phyloP scores from a whole-genome alignment of 2,888 invertebrate species.

The Esperia sulphurella region DNA sequence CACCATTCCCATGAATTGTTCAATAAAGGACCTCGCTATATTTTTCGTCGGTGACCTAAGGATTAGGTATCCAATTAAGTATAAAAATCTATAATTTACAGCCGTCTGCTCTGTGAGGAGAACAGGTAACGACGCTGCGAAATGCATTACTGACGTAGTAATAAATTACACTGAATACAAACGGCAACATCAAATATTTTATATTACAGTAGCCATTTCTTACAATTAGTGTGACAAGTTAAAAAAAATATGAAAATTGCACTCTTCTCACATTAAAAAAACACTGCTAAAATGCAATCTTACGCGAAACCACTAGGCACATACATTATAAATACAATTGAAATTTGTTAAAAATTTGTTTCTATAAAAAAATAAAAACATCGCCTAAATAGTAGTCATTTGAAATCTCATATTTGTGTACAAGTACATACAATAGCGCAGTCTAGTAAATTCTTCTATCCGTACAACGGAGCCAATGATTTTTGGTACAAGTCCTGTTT shows the following conservation, averaged over 20 bases:
- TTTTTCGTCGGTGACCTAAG: no score
- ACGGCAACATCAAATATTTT: background rate
- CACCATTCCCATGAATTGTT: no score
- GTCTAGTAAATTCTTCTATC: conserved; percentile 43
- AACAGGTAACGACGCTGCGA: no score
- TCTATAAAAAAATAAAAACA: conserved; percentile 52
- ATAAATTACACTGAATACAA: background rate
- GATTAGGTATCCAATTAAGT: no score
- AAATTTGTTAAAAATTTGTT: conserved; percentile 41
- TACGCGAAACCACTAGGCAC: conserved; percentile 23
- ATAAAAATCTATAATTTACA: no score
- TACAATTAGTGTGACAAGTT: conserved; percentile 4
- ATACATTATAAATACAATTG: conserved; percentile 28
- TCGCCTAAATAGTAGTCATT: conserved; percentile 49
- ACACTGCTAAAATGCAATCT: conserved; percentile 38
- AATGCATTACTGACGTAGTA: background rate
- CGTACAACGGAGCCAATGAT: conserved; percentile 34
- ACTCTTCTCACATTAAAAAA: conserved; percentile 21
- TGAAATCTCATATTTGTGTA: conserved; percentile 39
- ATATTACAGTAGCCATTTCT: conserved; percentile 1
- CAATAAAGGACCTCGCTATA: no score
- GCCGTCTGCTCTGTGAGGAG: no score
- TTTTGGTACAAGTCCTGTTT: conserved; percentile 37
- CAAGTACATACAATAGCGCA: conserved; percentile 41
- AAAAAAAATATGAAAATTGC: conserved; percentile 14